A percentile compares a stretch with the other conserved stretches of the same genome.
These are phyloP conservation scores for Melanotaenia pygmaea DNA, from an alignment of 2,797 vertebrate species.

Conservation along the genomic window DNA sequence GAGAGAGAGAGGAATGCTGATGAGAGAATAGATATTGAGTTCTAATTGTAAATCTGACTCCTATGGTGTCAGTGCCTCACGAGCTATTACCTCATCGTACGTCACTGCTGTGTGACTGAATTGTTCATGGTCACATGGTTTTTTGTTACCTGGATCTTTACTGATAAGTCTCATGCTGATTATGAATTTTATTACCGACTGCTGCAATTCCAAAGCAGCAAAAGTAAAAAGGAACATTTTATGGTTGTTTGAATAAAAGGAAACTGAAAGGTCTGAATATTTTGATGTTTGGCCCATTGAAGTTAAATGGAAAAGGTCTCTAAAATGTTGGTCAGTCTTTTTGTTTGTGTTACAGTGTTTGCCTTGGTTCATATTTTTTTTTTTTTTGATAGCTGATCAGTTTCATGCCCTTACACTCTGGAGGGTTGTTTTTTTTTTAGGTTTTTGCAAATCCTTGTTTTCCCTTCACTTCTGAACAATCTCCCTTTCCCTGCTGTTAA, in stretches of 20 bases:
- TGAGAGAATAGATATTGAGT: too few relatives aligned
- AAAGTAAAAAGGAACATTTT: neutral
- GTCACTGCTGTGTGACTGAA: neutral
- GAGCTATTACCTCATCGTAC: too few relatives aligned
- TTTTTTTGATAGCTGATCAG: too few relatives aligned
- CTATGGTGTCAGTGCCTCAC: too few relatives aligned
- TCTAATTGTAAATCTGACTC: too few relatives aligned
- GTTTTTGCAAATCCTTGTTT: neutral
- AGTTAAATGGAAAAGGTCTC: neutral
- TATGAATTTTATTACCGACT: neutral
- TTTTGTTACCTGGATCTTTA: neutral
- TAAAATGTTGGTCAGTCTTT: too few relatives aligned
- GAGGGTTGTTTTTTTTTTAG: neutral
- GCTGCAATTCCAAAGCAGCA: neutral
- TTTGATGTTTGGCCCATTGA: neutral
- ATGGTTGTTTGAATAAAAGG: neutral
- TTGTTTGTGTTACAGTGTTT: too few relatives aligned
- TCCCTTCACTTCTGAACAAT: neutral
- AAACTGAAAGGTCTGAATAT: neutral
- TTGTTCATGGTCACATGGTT: neutral
- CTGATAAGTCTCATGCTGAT: neutral
- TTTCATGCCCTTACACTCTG: too few relatives aligned
- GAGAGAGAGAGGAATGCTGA: too few relatives aligned
- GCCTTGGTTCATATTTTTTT: too few relatives aligned
- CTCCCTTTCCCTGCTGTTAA: neutral